phyloP scores from a whole-genome alignment of 2,113 vertebrate species.

The Pseudopodoces humilis region DNA sequence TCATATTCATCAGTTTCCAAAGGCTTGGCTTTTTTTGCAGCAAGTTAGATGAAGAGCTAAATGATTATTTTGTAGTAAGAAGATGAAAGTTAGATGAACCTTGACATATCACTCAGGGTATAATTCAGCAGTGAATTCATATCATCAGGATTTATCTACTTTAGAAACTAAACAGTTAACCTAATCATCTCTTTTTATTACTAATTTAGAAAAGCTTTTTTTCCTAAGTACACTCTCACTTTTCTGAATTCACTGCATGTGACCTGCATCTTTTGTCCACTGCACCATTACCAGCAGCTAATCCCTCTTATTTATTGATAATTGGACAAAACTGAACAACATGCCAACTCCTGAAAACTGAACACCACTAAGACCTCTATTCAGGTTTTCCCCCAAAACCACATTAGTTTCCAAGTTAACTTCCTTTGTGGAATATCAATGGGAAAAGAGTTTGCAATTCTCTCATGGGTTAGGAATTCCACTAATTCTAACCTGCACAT shows the following conservation, averaged over 20 bases:
- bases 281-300: conserved; percentile 76
- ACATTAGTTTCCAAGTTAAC: conserved; percentile 76
- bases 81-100: conserved; percentile 76
- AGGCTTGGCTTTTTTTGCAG: conserved; percentile 4
- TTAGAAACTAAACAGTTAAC: conserved; percentile 80
- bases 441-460: conserved; percentile 69
- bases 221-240: conserved; percentile 71
- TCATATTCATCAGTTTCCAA: conserved; percentile 57
- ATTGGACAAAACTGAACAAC: conserved; percentile 82
- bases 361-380: conserved; percentile 70
- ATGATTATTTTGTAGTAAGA: conserved; percentile 65
- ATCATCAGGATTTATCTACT: conserved; percentile 69
- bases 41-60: conserved; percentile 55
- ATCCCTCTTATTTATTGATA: conserved; percentile 83
- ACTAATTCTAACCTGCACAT: conserved; percentile 66
- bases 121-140: conserved; percentile 67
- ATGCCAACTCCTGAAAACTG: conserved; percentile 70
- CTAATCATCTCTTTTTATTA: conserved; percentile 79
- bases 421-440: conserved; percentile 79
- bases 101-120: conserved; percentile 65
- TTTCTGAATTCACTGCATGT: conserved; percentile 79
- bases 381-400: conserved; percentile 64
- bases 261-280: conserved; percentile 76
- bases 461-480: conserved; percentile 80
- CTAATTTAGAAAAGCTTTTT: conserved; percentile 77